A percentile compares a stretch with the other conserved stretches of the same genome.
phyloP scores from a whole-genome alignment of 1,140 invertebrate genomes.

The Lepidurus apus region DNA sequence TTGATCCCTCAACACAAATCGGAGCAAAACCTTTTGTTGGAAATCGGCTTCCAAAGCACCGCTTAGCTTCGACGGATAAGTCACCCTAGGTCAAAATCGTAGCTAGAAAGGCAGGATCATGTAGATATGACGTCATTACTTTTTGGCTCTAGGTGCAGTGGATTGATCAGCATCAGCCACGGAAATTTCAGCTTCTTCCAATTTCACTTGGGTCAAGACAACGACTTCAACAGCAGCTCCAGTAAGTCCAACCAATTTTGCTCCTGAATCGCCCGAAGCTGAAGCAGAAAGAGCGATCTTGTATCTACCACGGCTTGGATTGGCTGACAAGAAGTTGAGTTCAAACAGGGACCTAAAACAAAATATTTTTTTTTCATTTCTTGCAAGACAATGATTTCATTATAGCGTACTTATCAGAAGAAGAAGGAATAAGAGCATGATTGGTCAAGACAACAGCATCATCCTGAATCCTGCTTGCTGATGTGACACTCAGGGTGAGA shows the following conservation, averaged over 20 bases:
- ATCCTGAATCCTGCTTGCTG: slow-evolving; percentile 64
- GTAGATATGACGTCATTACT: slow-evolving; percentile 43
- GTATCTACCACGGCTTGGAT: slow-evolving; percentile 76
- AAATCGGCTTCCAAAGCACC: slow-evolving; percentile 68
- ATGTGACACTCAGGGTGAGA: slow-evolving; percentile 65
- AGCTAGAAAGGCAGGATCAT: background rate
- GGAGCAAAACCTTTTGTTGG: slow-evolving; percentile 80
- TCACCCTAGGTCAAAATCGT: slow-evolving; percentile 23
- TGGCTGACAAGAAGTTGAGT: slow-evolving; percentile 71
- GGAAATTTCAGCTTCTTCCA: slow-evolving; percentile 79
- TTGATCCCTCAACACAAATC: slow-evolving; percentile 72
- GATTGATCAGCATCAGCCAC: slow-evolving; percentile 82
- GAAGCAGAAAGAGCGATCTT: slow-evolving; percentile 67
- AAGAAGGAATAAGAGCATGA: slow-evolving; percentile 51
- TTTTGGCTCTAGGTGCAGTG: slow-evolving; percentile 67
- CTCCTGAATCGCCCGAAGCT: slow-evolving; percentile 49
- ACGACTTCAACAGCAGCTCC: slow-evolving; percentile 62
- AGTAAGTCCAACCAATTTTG: slow-evolving; percentile 49
- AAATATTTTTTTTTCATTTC: background rate
- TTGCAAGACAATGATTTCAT: background rate
- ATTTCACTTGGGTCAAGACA: slow-evolving; percentile 61
- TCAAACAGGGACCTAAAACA: slow-evolving; percentile 63
- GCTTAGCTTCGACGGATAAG: slow-evolving; percentile 36
- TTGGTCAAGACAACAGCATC: slow-evolving; percentile 69
- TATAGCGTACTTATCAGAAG: slow-evolving; percentile 54